Base-by-base conservation (phyloP, 1,140 invertebrate species). In the Zophobas atratus region DNA sequence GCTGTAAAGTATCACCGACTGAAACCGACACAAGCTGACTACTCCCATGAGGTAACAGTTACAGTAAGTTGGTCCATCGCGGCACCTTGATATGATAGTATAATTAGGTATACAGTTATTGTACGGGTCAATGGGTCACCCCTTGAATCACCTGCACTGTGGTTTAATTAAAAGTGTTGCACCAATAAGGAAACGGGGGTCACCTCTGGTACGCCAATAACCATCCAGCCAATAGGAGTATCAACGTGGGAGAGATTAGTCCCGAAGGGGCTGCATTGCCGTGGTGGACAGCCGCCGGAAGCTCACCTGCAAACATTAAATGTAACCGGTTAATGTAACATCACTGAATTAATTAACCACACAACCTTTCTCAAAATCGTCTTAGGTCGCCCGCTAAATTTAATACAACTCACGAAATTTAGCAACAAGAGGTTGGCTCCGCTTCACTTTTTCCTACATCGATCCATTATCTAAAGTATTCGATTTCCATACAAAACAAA, bases 261-360 rank as follows among this genome's bases (percentile, higher is more conserved):
- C 73, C 60, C 36, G 71, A 71, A 8, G 74, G 60, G 8, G 80
- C 80, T 76, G 71, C 78, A 76, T 80, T 82, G 63, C 81, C 81
- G 41, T 82, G 81, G 77, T 82, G 82, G 36, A 82, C 82, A n/a
- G 82, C 91, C 0, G 88, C 87, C 41, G 90, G 91, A 5, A 90
- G 84, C 82, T 91, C 90, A 6, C 91, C 89, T 90, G 81, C 76
- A 85, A 84, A 73, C 71, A 73, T 56, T 72, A 72, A 73, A 73
- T 39, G 39, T 39, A 20, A 63, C 8, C 20, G n/a, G 43, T 67
- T 67, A 67, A 43, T 67, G 43, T 43, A 43, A 32, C 71, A 70
- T 6, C 3, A 72, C 70, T 38, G 20, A 67, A 67, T 41, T 41
- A 67, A 67, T 46, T 41, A 67, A 67, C 41, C 60, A 67, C 20